phyloP scores from a whole-genome alignment of 2,113 vertebrate species.

The Oryzias curvinotus region DNA sequence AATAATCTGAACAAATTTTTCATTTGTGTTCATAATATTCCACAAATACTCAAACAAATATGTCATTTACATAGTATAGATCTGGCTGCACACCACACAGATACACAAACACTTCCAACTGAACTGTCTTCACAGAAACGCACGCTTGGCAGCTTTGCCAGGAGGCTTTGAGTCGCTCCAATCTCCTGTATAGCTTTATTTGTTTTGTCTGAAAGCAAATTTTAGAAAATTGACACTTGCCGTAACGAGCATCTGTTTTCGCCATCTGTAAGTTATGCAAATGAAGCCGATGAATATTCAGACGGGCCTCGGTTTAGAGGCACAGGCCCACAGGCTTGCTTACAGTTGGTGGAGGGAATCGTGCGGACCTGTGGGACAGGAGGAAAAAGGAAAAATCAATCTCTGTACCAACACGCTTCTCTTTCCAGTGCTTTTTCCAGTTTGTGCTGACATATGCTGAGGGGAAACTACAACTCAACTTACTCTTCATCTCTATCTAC shows the following conservation, averaged over 20 bases:
- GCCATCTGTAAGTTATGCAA: slow-evolving; percentile 78
- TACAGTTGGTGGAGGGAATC: slow-evolving; percentile 62
- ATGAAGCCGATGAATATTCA: slow-evolving; percentile 80
- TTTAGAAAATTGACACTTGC: slow-evolving; percentile 72
- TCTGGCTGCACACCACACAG: background rate
- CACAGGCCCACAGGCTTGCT: slow-evolving; percentile 68
- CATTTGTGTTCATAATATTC: slow-evolving; percentile 4
- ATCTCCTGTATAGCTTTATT: slow-evolving; percentile 75
- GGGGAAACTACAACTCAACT: slow-evolving; percentile 61
- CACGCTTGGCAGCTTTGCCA: slow-evolving; percentile 49
- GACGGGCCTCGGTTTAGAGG: slow-evolving; percentile 64
- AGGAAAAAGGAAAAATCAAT: slow-evolving; percentile 54
- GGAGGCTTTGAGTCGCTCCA: slow-evolving; percentile 61
- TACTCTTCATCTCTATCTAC: background rate
- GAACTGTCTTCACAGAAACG: slow-evolving; percentile 21
- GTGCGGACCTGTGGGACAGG: slow-evolving; percentile 32
- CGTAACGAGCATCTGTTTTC: slow-evolving; percentile 75
- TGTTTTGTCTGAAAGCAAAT: slow-evolving; percentile 80
- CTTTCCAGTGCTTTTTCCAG: slow-evolving; percentile 18
- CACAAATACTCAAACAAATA: slow-evolving; percentile 12
- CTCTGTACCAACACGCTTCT: slow-evolving; percentile 51
- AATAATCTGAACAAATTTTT: background rate
- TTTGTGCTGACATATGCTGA: slow-evolving; percentile 64
- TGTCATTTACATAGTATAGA: background rate
- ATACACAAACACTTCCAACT: slow-evolving; percentile 36